Base-by-base conservation (phyloP, 2,888 invertebrate species). In the Melipona beecheii region DNA sequence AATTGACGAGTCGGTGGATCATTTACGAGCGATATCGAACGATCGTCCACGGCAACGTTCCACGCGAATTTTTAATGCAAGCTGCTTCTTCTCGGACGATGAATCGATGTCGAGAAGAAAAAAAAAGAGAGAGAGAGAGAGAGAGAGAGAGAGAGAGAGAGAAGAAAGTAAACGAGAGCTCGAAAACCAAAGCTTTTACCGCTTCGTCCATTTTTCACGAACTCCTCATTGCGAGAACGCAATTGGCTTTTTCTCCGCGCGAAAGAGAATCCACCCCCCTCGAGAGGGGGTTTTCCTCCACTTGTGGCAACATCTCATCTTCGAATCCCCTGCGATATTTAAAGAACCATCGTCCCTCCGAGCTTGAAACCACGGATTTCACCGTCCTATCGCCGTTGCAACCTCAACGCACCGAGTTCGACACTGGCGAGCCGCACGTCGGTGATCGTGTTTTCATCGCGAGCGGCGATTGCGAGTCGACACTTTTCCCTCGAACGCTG, bases 131-230 rank as follows among this genome's bases (percentile, higher is more conserved):
- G 17, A 50, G 5, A 50, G 49, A 50, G 36, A 4, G 36, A 36
- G 36, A 24, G 24, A 31, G 31, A 31, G 6, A 54, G 21, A 21
- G 56, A 56, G 9, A 4, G n/a, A 56, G 11, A 21, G 11, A 21
- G 6, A n/a, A 27, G 11, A 50, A 64, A 36, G 19, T 4, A 13
- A 24, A 43, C 2, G 13, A 11, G 52, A 19, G 11, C 9, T 56
- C 27, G 5, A 66, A 65, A 49, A n/a, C 31, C 27, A 49, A 43
- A 27, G 19, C 15, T 56, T 52, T 74, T 74, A 74, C 52, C 73
- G n/a, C 24, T 27, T 66, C 21, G 19, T 65, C 4, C 75, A 27
- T 27, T 21, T 24, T 43, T 75, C 54, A 49, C 17, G 21, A 52
- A 9, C n/a, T 27, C 21, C 27, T 49, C 43, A 19, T 56, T 19